A percentile compares a stretch with the other conserved stretches of the same genome.
These are phyloP conservation scores for Acanthosepion pharaonis DNA, from an alignment of 2,888 invertebrate species.

Conservation along the genomic window DNA sequence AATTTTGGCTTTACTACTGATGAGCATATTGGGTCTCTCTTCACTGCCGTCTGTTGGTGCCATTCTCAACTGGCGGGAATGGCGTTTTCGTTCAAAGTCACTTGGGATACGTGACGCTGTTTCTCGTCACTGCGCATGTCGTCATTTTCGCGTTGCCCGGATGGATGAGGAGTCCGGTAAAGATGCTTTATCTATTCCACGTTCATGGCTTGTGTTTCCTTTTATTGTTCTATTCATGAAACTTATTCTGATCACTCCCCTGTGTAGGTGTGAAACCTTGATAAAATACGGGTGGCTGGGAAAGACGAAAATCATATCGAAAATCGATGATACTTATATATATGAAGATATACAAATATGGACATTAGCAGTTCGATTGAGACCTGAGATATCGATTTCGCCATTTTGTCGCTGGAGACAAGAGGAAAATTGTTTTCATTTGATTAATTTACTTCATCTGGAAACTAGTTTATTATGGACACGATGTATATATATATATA, in stretches of 20 bases:
- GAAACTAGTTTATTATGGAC: no score
- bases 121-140: constrained; percentile 61
- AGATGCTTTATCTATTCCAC: constrained; percentile 49
- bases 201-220: constrained; percentile 63
- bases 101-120: constrained; percentile 60
- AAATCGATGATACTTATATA: neutral
- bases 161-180: constrained; percentile 56
- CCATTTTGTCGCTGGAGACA: no score
- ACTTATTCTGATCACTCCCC: constrained; percentile 58
- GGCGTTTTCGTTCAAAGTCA: constrained; percentile 68
- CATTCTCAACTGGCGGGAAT: constrained; percentile 68
- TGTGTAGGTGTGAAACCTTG: constrained; percentile 57
- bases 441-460: no score
- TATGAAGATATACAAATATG: neutral
- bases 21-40: constrained; percentile 62
- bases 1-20: constrained; percentile 60
- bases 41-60: constrained; percentile 65
- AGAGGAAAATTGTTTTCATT: no score
- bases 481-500: no score
- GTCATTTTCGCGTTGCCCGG: constrained; percentile 63
- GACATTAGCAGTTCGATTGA: neutral
- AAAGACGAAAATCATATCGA: constrained; percentile 51
- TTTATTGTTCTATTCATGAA: constrained; percentile 59
- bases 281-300: constrained; percentile 65
- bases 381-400: neutral